phyloP scores from a whole-genome alignment of 2,113 vertebrate genomes.

The Prionailurus bengalensis region DNA sequence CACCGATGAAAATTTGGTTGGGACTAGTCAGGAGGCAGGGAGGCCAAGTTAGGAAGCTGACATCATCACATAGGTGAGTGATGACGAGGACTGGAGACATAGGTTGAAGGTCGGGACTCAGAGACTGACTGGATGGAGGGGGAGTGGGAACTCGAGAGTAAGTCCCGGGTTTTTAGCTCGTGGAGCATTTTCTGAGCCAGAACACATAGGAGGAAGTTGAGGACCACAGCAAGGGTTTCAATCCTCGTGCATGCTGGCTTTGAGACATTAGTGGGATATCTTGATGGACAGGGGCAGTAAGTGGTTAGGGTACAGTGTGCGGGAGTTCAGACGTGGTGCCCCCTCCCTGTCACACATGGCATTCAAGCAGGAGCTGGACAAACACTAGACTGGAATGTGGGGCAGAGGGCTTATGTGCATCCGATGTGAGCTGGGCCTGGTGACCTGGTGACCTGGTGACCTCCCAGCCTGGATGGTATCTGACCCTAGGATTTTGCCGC shows the following conservation, averaged over 20 bases:
- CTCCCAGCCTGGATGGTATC: not conserved
- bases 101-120: not conserved
- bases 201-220: too few relatives aligned
- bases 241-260: too few relatives aligned
- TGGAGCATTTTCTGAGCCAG: not conserved
- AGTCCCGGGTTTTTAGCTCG: not conserved
- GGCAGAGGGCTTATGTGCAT: not conserved
- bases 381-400: not conserved
- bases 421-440: not conserved
- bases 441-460: not conserved
- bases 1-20: not conserved
- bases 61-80: not conserved
- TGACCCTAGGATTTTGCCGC: not conserved
- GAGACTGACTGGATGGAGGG: not conserved
- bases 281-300: too few relatives aligned
- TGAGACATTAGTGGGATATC: too few relatives aligned
- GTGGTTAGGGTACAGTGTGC: too few relatives aligned
- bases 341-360: not conserved
- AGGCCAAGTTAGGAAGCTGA: not conserved
- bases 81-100: not conserved
- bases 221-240: too few relatives aligned
- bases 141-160: not conserved
- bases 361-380: not conserved
- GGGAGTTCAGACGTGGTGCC: not conserved
- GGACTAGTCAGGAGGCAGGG: not conserved